Evolutionary conservation across 2,797 vertebrate genomes (phyloP), one percentile per base, ranked within the genome.

Genomic region (Sebastes nivosus): DNA sequence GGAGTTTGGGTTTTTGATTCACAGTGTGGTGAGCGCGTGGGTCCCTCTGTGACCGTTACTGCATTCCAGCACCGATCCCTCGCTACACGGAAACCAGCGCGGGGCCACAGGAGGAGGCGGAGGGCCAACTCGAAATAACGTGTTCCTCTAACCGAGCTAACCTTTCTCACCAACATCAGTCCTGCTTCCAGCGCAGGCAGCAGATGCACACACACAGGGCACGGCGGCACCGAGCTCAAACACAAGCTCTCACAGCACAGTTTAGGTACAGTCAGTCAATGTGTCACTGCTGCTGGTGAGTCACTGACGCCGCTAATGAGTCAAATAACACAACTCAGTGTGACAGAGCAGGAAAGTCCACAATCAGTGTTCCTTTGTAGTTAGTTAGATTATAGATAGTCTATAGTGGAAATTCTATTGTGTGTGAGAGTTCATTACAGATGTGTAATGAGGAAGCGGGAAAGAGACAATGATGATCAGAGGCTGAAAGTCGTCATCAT

Each of bases 1-100:
- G 87, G 87, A 90, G 91, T 92, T 92, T 93, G 79, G 90, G 86
- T 92, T 94, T 46, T 93, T 94, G 93, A 95, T 93, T 95, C 93
- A 92, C 89, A 83, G 88, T 95, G 93, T n/a, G 92, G 94, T 93
- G 90, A 92, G 83, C 42, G 87, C 84, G 83, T 88, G 92, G 90
- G 93, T 93, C 93, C 88, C 87, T 90, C 78, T 79, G 83, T 91
- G 93, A 90, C 93, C 80, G 84, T 90, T 88, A 68, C 84, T 91
- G 92, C 94, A 95, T 94, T 94, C 94, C 93, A 77, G 88, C 88
- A 80, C 83, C 79, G 85, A 89, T 89, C 85, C 92, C 66, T 91
- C 71, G 80, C 82, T 87, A 88, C 92, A 91, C 86, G 87, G 87
- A 89, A 92, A 93, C 89, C 84, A 78, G 77, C 14, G n/a, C 55